Base-by-base conservation (phyloP, 2,888 invertebrate genomes). In the Electrophaes corylata region DNA sequence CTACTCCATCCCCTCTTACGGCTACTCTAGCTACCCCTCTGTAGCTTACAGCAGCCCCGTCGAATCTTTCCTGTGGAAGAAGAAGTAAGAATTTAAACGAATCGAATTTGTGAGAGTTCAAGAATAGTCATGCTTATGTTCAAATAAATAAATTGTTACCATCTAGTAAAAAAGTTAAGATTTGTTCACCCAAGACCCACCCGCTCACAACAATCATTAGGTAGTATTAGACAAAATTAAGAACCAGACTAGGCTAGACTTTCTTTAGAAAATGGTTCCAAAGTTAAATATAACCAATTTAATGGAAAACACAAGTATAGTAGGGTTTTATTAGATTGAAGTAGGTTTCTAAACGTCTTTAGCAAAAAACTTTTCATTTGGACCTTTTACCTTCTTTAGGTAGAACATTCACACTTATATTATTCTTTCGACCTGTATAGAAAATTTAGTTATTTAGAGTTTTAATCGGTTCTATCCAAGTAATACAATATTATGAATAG, bases 1-100 rank as follows among this genome's bases (percentile, higher is more conserved):
- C 5, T 63, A 62, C 58, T 39, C 62, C 11, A n/a, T 52, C 43
- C 56, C 65, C 43, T 33, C 55, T 18, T 52, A 56, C 45, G 71
- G 72, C 56, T 67, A 52, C 54, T 55, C 57, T 14, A 18, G 55
- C 46, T 53, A 58, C 59, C 47, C 57, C 40, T 41, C 59, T 26
- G 56, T 60, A 60, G 60, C 60, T 48, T 60, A 60, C 60, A n/a
- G 60, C 10, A 52, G 55, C 49, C 39, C 62, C 44, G 45, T 39
- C 23, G 23, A 33, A 41, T 55, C 58, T 48, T 49, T 62, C 51
- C 55, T 62, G 50, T 50, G 33, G 50, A 62, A 62, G 58, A 62
- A 62, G 62, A 62, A 62, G 62, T 62, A 49, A 62, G 51, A 60
- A 55, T 43, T 43, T 46, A 43, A 45, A 47, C 39, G 18, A 39